A percentile compares a stretch with the other conserved stretches of the same genome.
Conservation (phyloP, 2,888 invertebrate species). For the Teinopalpus imperialis region DNA sequence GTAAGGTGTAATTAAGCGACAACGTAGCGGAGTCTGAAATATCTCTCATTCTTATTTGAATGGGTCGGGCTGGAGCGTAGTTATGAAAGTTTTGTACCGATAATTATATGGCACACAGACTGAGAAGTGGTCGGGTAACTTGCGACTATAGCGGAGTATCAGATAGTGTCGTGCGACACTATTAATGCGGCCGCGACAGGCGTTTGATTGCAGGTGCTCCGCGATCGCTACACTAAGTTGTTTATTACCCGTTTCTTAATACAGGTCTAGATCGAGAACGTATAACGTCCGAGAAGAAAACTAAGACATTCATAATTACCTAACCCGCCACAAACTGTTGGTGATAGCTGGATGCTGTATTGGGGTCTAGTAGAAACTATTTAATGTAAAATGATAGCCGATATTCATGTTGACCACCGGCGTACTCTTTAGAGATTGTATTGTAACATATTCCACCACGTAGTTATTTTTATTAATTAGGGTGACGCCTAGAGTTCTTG, state of each 20-base stretch:
- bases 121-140: slow-evolving; percentile 42
- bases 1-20: slow-evolving; percentile 68
- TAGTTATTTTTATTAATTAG: too few species aligned
- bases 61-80: slow-evolving; percentile 42
- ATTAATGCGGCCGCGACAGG: slow-evolving; percentile 58
- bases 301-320: slow-evolving; percentile 56
- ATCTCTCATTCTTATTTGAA: slow-evolving; percentile 71
- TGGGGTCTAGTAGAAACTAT: background rate
- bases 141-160: slow-evolving; percentile 35
- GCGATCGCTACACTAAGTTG: slow-evolving; percentile 44
- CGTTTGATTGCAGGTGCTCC: slow-evolving; percentile 62
- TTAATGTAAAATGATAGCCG: background rate
- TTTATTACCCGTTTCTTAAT: slow-evolving; percentile 52
- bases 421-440: too few species aligned
- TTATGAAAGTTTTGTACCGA: slow-evolving; percentile 70
- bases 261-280: slow-evolving; percentile 33
- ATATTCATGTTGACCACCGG: too few species aligned
- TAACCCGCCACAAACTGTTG: slow-evolving; percentile 62
- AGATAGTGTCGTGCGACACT: slow-evolving; percentile 61
- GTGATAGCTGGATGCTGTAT: slow-evolving; percentile 21
- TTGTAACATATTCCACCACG: too few species aligned
- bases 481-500: too few species aligned
- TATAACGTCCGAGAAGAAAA: slow-evolving; percentile 39
- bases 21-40: slow-evolving; percentile 63
- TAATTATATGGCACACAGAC: slow-evolving; percentile 60